Percentiles rank a stretch among this genome's conserved stretches.
Conservation (phyloP, 2,888 invertebrate genomes). For the Cephus pygmeus region DNA sequence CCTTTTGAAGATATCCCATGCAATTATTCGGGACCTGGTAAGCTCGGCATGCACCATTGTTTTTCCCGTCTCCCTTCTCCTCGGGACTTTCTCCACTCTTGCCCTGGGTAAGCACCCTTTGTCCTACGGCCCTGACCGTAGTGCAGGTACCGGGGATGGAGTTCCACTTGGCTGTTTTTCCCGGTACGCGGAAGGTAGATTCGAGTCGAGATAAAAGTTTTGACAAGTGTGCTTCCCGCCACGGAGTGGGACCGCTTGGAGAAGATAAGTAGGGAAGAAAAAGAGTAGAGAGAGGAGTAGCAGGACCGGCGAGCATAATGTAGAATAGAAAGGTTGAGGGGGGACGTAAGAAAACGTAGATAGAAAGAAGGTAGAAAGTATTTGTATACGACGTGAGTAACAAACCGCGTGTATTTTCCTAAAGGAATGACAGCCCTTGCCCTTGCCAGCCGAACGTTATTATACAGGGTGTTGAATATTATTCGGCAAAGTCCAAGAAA, state of each 20-base stretch:
- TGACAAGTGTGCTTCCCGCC: constrained; percentile 45
- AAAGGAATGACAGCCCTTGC: background rate
- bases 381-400: constrained; percentile 9
- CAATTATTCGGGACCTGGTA: constrained; percentile 56
- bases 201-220: constrained; percentile 54
- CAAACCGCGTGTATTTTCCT: constrained; percentile 16
- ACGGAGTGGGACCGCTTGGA: constrained; percentile 2
- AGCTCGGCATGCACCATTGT: constrained; percentile 27
- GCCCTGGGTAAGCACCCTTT: background rate
- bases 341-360: constrained; percentile 7
- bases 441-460: background rate
- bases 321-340: background rate
- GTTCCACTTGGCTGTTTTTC: constrained; percentile 38
- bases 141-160: constrained; percentile 19
- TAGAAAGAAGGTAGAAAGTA: constrained; percentile 7
- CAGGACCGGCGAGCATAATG: background rate
- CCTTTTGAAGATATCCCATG: constrained; percentile 55
- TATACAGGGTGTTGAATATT: background rate
- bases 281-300: background rate
- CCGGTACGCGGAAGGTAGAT: constrained; percentile 28
- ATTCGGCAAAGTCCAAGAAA: background rate
- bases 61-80: background rate
- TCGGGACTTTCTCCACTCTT: constrained; percentile 14
- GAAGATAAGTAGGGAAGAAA: constrained; percentile 6
- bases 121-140: background rate